phyloP scores from a whole-genome alignment of 1,140 invertebrate genomes.

The Aphaenogaster ashmeadi region DNA sequence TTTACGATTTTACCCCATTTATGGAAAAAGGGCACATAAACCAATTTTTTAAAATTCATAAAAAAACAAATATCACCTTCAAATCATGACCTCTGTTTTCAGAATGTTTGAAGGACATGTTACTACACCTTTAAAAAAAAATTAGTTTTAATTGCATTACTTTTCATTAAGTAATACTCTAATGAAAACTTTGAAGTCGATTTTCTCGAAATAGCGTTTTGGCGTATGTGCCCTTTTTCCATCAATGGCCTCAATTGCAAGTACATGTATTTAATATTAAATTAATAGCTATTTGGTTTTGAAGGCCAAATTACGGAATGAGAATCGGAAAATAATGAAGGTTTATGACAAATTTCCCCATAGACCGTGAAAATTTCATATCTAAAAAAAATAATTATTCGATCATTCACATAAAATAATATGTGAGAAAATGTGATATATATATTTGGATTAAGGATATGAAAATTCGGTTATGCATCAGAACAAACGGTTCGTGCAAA shows the following conservation, averaged over 20 bases:
- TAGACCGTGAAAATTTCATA: background rate
- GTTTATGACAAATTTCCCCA: background rate
- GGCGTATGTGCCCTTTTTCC: too few relatives aligned
- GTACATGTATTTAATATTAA: background rate
- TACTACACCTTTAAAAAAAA: too few relatives aligned
- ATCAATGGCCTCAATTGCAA: background rate
- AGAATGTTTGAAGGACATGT: too few relatives aligned
- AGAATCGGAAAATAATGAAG: background rate
- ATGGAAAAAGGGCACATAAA: too few relatives aligned
- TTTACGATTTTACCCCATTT: too few relatives aligned
- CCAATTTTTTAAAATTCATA: too few relatives aligned
- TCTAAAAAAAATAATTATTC: background rate
- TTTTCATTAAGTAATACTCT: too few relatives aligned
- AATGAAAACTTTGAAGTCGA: too few relatives aligned
- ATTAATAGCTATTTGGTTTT: background rate
- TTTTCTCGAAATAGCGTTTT: too few relatives aligned
- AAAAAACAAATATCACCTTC: too few relatives aligned
- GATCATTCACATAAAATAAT: background rate
- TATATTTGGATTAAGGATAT: background rate
- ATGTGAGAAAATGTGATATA: background rate
- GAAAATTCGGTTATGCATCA: background rate
- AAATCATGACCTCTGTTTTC: too few relatives aligned
- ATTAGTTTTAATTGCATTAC: too few relatives aligned
- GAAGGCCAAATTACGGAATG: background rate
- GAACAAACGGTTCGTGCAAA: conserved; percentile 32